Conservation (phyloP, 2,888 invertebrate species). For the Saturnia japonica region DNA sequence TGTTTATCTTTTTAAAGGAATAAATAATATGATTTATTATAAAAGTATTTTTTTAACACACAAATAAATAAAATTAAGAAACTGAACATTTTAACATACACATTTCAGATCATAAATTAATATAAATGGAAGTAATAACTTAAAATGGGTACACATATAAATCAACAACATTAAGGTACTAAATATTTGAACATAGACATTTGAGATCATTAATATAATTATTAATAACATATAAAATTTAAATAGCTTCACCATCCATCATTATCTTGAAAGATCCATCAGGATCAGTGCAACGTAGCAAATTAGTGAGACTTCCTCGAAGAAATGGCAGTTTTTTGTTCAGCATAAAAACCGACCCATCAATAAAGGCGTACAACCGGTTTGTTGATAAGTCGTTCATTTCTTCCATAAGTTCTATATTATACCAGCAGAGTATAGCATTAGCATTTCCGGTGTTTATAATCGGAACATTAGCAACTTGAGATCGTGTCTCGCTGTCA, state of each 20-base stretch:
- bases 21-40: background rate
- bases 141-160: background rate
- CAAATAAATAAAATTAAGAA: background rate
- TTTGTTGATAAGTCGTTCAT: conserved; percentile 66
- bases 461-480: conserved; percentile 50
- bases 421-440: conserved; percentile 81
- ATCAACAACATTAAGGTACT: conserved; percentile 5
- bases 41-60: no score
- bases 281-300: conserved; percentile 55
- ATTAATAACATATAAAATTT: background rate
- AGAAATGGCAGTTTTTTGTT: conserved; percentile 51
- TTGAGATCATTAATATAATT: conserved; percentile 12
- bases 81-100: background rate
- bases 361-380: conserved; percentile 65
- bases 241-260: conserved; percentile 36
- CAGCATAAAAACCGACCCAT: conserved; percentile 74
- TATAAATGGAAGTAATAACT: background rate
- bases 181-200: conserved; percentile 6
- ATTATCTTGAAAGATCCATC: conserved; percentile 62
- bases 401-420: conserved; percentile 68
- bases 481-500: conserved; percentile 33
- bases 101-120: no score
- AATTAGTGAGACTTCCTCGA: conserved; percentile 49
- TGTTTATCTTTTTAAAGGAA: background rate
- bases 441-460: conserved; percentile 65